Base-by-base conservation (phyloP, 2,113 vertebrate species). In the Pterophyllum scalare region DNA sequence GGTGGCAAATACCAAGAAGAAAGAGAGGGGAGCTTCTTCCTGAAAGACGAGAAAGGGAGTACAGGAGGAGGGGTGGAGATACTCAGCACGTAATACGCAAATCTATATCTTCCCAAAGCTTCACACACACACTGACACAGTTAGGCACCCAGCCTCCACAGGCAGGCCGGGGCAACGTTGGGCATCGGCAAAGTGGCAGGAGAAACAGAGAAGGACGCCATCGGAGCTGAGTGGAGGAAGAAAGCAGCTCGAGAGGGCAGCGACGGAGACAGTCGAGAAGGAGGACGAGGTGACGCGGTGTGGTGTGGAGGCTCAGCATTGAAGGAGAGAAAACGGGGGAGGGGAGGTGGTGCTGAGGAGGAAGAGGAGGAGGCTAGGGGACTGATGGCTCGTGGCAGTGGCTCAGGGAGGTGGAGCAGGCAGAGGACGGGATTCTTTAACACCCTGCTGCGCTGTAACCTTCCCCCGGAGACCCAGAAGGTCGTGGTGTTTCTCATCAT, bases 401-500 rank as follows among this genome's bases (percentile, higher is more conserved):
- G 97, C 95, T 87, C 95, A 70, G 90, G 96, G 89, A 87, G 94
- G 72, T 95, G 95, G 86, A 96, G 95, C 92, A 91, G 93, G 91
- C 96, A 95, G 88, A 94, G 92, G 93, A 94, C 95, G 93, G 96
- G 96, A 6, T 92, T 94, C 0, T 89, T 97, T 62, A 97, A 95
- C 88, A 94, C 97, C 35, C 91, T 99, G 92, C 96, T 99, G 80
- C 96, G 97, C 92, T 99, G 98, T 95, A 99, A 98, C 95, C 96
- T 99, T 90, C 97, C 97, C 84, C 97, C 97, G 0, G 98, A 98
- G 83, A 97, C 98, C 6, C 98, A 99, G 94, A 96, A 97, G 77
- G 95, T 97, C 79, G 98, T 99, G 92, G 98, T 99, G 85, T 98
- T 98, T 90, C 87, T 97, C 81, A 99, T 99, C 95, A 97, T 99